A percentile compares a stretch with the other conserved stretches of the same genome.
These are phyloP conservation scores for Craterocephalus amniculus DNA, from an alignment of 2,797 vertebrate genomes.

Conservation along the genomic window DNA sequence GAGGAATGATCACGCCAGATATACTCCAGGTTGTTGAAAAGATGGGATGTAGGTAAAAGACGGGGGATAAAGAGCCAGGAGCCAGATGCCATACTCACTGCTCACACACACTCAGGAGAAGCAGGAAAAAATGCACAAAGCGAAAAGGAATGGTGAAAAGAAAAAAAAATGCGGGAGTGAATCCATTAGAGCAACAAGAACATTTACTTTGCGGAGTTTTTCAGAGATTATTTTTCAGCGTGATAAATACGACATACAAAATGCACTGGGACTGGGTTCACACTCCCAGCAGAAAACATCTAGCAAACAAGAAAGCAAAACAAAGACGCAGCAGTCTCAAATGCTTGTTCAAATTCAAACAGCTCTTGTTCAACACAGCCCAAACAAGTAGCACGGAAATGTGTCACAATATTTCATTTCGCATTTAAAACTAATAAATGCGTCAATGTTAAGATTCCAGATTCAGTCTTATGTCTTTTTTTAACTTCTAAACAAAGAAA, in stretches of 20 bases:
- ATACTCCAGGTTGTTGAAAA: no score
- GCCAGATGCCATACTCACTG: no score
- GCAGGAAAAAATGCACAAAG: not conserved
- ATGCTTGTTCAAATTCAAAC: conserved; percentile 6
- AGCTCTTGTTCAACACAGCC: not conserved
- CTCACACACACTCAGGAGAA: not conserved
- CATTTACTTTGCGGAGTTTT: not conserved
- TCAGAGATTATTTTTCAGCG: not conserved
- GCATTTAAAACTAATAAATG: conserved; percentile 4
- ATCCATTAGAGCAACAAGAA: not conserved
- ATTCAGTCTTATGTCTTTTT: conserved; percentile 10
- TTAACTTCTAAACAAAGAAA: conserved; percentile 1
- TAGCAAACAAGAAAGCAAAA: not conserved
- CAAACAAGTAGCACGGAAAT: not conserved
- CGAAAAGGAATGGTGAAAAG: not conserved
- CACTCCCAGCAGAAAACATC: not conserved
- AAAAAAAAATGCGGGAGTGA: not conserved
- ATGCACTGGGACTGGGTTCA: not conserved
- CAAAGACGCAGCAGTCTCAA: not conserved
- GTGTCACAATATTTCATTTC: not conserved
- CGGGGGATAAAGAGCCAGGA: no score
- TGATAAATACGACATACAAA: not conserved
- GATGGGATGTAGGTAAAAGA: no score
- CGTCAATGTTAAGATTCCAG: conserved; percentile 20
- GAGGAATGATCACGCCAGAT: not conserved